These are phyloP conservation scores for Linurgus olivaceus DNA, from an alignment of 2,797 vertebrate genomes.

Conservation along the genomic window DNA sequence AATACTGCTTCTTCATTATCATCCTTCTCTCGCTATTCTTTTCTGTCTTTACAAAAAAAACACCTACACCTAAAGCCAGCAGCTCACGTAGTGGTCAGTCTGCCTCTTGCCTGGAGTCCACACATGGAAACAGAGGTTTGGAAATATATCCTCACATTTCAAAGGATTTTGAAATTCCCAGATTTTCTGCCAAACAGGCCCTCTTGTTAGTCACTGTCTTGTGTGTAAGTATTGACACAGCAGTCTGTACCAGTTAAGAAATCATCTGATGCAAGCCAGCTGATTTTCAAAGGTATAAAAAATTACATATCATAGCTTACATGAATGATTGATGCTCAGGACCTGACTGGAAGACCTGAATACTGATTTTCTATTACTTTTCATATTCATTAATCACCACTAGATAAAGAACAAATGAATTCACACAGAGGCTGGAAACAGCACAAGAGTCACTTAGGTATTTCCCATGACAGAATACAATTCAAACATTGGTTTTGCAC, in stretches of 20 bases:
- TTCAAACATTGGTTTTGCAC: conserved; percentile 32
- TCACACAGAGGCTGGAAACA: not conserved
- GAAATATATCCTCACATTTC: not conserved
- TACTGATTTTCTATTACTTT: not conserved
- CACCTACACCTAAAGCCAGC: not conserved
- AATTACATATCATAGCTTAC: not conserved
- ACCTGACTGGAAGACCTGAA: not conserved
- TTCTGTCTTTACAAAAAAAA: not conserved
- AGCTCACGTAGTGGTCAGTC: rapidly evolving
- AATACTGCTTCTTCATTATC: not conserved
- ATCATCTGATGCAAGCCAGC: not conserved
- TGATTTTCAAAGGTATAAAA: not conserved
- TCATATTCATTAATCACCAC: not conserved
- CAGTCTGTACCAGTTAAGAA: not conserved
- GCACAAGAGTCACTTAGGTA: not conserved
- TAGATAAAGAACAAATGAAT: not conserved
- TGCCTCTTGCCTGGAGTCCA: not conserved
- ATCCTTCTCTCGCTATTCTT: not conserved
- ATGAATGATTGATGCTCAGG: not conserved
- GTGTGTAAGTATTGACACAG: not conserved
- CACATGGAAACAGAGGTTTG: not conserved
- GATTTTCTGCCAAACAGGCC: not conserved
- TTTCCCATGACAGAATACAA: conserved; percentile 7
- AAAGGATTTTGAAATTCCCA: not conserved
- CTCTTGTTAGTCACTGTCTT: not conserved